phyloP scores from a whole-genome alignment of 2,888 invertebrate species.

The Drosophila mimica region DNA sequence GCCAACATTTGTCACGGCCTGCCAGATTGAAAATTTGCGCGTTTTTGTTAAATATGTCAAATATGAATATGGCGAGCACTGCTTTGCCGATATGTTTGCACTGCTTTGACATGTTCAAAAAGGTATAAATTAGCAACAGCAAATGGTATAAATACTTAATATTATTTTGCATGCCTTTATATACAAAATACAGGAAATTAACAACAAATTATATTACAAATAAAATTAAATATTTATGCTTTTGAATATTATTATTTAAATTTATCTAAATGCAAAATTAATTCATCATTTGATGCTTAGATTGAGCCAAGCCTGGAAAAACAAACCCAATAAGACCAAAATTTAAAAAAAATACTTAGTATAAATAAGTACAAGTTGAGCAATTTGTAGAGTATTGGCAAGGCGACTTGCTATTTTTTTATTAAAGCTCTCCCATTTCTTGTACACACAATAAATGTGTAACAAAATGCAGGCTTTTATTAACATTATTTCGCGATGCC shows the following conservation, averaged over 20 bases:
- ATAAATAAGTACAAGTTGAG: background rate
- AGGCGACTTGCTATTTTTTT: background rate
- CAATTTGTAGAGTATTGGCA: background rate
- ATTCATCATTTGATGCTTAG: background rate
- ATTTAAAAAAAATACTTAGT: background rate
- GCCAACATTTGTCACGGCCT: conserved; percentile 46
- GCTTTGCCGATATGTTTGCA: conserved; percentile 15
- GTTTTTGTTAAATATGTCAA: conserved; percentile 19
- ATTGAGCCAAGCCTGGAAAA: background rate
- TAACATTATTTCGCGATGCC: conserved; percentile 27
- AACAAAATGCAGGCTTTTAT: conserved; percentile 39
- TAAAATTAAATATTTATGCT: background rate
- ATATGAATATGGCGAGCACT: background rate
- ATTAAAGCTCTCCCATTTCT: conserved; percentile 9
- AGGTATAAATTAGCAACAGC: background rate
- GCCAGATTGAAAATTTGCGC: conserved; percentile 11
- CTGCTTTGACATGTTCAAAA: conserved; percentile 18
- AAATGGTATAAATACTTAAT: background rate
- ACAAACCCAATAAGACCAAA: background rate
- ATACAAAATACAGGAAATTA: background rate
- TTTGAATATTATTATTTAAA: too few relatives aligned
- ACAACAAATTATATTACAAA: background rate
- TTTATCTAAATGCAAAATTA: background rate
- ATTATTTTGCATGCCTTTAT: background rate
- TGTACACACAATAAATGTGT: conserved; percentile 23